These are phyloP conservation scores for Mythimna loreyi DNA, from an alignment of 2,888 invertebrate species.

Conservation along the genomic window DNA sequence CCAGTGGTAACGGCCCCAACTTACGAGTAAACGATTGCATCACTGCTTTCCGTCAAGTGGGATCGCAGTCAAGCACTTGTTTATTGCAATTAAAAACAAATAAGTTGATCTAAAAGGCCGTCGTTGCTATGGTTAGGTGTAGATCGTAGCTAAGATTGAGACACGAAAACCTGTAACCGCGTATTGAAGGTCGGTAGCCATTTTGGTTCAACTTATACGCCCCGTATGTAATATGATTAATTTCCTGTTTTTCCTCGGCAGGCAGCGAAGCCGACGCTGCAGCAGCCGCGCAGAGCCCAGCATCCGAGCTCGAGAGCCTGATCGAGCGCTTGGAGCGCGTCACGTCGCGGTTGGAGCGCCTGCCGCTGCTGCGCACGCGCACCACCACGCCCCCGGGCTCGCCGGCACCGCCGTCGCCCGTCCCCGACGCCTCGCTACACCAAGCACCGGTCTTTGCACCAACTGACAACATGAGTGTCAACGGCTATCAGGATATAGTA, in stretches of 20 bases:
- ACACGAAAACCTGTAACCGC: no score
- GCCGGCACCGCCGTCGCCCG: slow-evolving; percentile 77
- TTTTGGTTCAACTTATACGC: no score
- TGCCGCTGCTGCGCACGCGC: slow-evolving; percentile 79
- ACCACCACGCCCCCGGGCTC: slow-evolving; percentile 77
- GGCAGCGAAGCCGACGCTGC: slow-evolving; percentile 88
- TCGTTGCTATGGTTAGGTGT: no score
- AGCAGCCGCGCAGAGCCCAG: slow-evolving; percentile 82
- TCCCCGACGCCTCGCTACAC: slow-evolving; percentile 69
- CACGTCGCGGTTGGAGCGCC: slow-evolving; percentile 93
- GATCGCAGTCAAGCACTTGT: no score
- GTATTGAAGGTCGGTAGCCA: no score
- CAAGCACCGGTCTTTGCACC: slow-evolving; percentile 65
- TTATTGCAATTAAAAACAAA: no score
- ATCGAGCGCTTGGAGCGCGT: slow-evolving; percentile 94
- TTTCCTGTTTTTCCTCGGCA: slow-evolving; percentile 63
- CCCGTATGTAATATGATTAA: background rate
- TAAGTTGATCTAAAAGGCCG: no score
- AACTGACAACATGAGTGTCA: slow-evolving; percentile 93
- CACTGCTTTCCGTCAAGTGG: no score
- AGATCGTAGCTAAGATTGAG: no score
- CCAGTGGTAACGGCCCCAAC: no score
- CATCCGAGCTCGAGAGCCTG: slow-evolving; percentile 92
- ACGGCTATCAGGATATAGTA: slow-evolving; percentile 94
- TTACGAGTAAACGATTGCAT: no score